Evolutionary conservation across 2,888 invertebrate species (phyloP), one percentile per base, ranked within the genome.

Genomic region (Druceiella hillmani): DNA sequence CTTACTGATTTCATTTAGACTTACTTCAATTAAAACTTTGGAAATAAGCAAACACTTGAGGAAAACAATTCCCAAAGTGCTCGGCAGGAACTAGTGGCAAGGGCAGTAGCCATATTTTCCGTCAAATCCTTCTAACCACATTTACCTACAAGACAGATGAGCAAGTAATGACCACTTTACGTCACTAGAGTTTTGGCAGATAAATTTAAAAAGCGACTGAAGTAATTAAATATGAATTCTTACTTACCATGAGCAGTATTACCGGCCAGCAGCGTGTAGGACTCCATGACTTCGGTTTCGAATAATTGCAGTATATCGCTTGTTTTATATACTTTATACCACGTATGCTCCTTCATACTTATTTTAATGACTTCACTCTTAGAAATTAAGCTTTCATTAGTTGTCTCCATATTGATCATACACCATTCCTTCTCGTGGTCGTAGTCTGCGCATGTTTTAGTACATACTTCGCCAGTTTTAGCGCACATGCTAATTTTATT

Each of bases 181-280:
- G n/a, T n/a, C n/a, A n/a, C n/a, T n/a, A n/a, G n/a, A n/a, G n/a
- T n/a, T n/a, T n/a, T n/a, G n/a, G n/a, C n/a, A n/a, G n/a, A n/a
- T n/a, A n/a, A n/a, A n/a, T n/a, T n/a, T n/a, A n/a, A n/a, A n/a
- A n/a, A n/a, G n/a, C n/a, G n/a, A n/a, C n/a, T n/a, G n/a, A n/a
- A n/a, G n/a, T n/a, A n/a, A n/a, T n/a, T n/a, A n/a, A n/a, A n/a
- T n/a, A n/a, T n/a, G n/a, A n/a, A n/a, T n/a, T n/a, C n/a, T n/a
- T n/a, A n/a, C 17, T 24, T 37, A 27, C 81, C 81, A 51, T 68
- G 71, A n/a, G 75, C 78, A 2, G 80, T 80, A 52, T 80, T 79
- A 26, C 81, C 81, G n/a, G 74, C 76, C 4, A 80, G 67, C n/a
- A 81, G 52, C 47, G 70, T 59, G 44, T 74, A 76, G 32, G 53